Conservation (phyloP, 2,113 vertebrate species). For the Melierax canorus region DNA sequence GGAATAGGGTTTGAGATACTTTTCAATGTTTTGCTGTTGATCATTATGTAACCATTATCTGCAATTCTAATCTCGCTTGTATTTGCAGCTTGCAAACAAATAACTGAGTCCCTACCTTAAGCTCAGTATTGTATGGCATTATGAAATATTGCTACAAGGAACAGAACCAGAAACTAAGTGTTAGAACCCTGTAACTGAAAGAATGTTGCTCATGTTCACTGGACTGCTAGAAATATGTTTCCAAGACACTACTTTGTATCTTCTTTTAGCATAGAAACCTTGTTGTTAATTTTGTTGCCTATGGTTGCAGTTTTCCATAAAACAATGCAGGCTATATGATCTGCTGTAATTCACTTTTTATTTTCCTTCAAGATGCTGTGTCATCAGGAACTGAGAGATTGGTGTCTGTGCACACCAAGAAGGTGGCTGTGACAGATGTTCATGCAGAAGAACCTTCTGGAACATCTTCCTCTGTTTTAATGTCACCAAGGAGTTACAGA, state of each 20-base stretch:
- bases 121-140: neutral
- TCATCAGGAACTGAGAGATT: constrained; percentile 57
- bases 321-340: neutral
- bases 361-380: constrained; percentile 56
- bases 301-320: neutral
- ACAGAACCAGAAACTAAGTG: neutral
- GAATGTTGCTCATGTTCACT: neutral
- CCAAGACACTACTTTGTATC: neutral
- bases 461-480: constrained; percentile 60
- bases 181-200: neutral
- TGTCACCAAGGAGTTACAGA: constrained; percentile 43
- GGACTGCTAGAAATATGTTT: neutral
- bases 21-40: neutral
- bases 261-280: neutral
- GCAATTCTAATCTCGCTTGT: neutral
- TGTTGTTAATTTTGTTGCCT: neutral
- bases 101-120: neutral
- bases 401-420: constrained; percentile 59
- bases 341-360: neutral
- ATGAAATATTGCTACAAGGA: neutral
- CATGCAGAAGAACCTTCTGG: constrained; percentile 52
- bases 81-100: neutral
- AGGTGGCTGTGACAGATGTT: constrained; percentile 60
- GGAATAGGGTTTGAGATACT: neutral
- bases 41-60: neutral